Conservation (phyloP, 2,797 vertebrate genomes). For the Momotus momota region DNA sequence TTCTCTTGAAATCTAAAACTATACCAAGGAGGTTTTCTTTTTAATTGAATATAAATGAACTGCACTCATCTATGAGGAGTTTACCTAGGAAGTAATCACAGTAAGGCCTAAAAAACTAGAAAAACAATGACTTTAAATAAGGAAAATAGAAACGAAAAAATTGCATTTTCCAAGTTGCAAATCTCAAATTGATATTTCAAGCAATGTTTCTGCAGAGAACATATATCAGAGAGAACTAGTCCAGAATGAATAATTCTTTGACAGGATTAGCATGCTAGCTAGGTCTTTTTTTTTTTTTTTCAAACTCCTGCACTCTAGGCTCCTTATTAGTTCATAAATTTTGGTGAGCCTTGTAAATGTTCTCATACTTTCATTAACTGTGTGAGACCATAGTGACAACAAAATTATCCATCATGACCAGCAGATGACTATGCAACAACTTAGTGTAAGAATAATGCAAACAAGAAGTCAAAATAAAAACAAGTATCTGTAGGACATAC, state of each 20-base stretch:
- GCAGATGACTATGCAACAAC: neutral
- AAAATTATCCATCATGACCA: slow-evolving; percentile 18
- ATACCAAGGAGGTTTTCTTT: neutral
- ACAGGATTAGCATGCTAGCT: neutral
- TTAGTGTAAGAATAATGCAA: neutral
- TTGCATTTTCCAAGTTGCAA: neutral
- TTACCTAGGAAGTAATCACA: neutral
- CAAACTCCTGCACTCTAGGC: neutral
- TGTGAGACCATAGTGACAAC: neutral
- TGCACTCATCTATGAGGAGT: neutral
- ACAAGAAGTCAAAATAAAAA: neutral
- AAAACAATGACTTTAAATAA: neutral
- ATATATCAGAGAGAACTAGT: neutral
- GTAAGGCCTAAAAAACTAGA: neutral
- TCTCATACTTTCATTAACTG: slow-evolving; percentile 53
- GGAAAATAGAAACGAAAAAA: neutral
- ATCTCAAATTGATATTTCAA: neutral
- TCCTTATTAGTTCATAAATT: slow-evolving; percentile 36
- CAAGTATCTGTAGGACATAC: neutral
- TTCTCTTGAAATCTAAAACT: neutral
- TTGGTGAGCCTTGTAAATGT: neutral
- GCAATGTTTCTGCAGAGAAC: neutral
- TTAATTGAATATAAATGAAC: neutral
- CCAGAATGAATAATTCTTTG: neutral
- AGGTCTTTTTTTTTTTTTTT: neutral